These are phyloP conservation scores for Pachliopta kotzebuea DNA, from an alignment of 2,888 invertebrate genomes.

Conservation along the genomic window DNA sequence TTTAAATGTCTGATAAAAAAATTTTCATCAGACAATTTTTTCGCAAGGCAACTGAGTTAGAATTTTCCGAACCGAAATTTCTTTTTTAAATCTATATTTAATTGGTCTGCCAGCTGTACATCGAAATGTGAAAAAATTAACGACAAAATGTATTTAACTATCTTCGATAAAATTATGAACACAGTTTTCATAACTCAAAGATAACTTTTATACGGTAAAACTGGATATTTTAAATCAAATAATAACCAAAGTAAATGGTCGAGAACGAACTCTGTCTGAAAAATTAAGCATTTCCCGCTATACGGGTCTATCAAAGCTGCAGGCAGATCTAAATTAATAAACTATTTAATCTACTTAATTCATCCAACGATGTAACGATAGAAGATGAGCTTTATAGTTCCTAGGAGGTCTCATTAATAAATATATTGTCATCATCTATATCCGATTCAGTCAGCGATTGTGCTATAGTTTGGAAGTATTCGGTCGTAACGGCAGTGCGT, in stretches of 20 bases:
- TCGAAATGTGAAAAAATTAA: background rate
- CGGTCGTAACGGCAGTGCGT: conserved; percentile 55
- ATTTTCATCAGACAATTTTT: no score
- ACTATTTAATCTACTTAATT: conserved; percentile 17
- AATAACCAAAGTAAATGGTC: conserved; percentile 11
- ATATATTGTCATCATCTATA: conserved; percentile 39
- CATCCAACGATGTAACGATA: background rate
- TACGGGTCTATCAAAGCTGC: conserved; percentile 5
- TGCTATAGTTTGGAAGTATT: conserved; percentile 53
- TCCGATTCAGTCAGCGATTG: conserved; percentile 47
- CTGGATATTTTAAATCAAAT: conserved; percentile 3
- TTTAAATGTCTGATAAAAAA: no score
- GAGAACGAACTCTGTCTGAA: background rate
- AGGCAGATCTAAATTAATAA: conserved; percentile 7
- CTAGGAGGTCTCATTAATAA: conserved; percentile 23
- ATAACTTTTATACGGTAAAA: conserved; percentile 1
- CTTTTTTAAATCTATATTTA: no score
- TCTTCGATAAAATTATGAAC: no score
- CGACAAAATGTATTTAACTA: no score
- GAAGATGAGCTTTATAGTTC: background rate
- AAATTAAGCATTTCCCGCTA: conserved; percentile 2
- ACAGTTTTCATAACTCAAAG: background rate
- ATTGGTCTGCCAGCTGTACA: no score
- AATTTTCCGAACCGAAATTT: no score
- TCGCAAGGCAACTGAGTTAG: no score